A percentile compares a stretch with the other conserved stretches of the same genome.
These are phyloP conservation scores for Hormiphora californensis DNA, from an alignment of 37 sponge, comb jelly and placozoan species.

Conservation along the genomic window DNA sequence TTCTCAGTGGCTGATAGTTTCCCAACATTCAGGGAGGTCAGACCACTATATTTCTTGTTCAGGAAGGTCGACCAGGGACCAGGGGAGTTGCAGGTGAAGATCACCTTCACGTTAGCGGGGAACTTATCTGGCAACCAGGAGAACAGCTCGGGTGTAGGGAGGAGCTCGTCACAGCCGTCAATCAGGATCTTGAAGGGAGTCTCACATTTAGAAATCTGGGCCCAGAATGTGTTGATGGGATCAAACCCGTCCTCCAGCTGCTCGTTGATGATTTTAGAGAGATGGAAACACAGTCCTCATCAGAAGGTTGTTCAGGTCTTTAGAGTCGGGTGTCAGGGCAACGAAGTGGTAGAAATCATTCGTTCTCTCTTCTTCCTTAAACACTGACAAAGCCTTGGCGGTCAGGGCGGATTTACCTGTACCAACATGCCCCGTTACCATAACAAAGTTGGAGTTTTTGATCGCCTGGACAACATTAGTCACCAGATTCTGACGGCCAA, in stretches of 20 bases:
- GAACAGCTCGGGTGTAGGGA: not conserved
- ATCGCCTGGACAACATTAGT: not conserved
- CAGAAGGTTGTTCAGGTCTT: not conserved
- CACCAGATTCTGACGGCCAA: slow-evolving; percentile 1
- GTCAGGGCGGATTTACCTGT: slow-evolving; percentile 20
- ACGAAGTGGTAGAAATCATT: slow-evolving; percentile 34
- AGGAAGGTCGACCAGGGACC: slow-evolving; percentile 62
- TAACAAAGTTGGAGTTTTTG: not conserved
- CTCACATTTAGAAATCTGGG: slow-evolving; percentile 36
- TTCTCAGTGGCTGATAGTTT: slow-evolving; percentile 70
- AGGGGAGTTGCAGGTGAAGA: slow-evolving; percentile 61
- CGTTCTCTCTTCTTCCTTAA: not conserved
- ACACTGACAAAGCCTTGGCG: slow-evolving; percentile 17
- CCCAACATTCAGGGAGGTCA: slow-evolving; percentile 56
- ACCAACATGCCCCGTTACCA: slow-evolving; percentile 32
- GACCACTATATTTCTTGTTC: slow-evolving; percentile 58
- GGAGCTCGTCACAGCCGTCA: slow-evolving; percentile 49
- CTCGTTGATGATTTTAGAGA: slow-evolving; percentile 42
- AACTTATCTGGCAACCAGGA: slow-evolving; percentile 51
- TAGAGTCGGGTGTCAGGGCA: not conserved
- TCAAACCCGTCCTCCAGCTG: slow-evolving; percentile 19
- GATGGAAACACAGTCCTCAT: slow-evolving; percentile 18
- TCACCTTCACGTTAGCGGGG: not conserved
- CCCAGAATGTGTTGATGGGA: slow-evolving; percentile 22
- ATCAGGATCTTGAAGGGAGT: slow-evolving; percentile 3